A percentile compares a stretch with the other conserved stretches of the same genome.
Conservation (phyloP, 2,797 vertebrate species). For the Hypotaenidia okinawae region DNA sequence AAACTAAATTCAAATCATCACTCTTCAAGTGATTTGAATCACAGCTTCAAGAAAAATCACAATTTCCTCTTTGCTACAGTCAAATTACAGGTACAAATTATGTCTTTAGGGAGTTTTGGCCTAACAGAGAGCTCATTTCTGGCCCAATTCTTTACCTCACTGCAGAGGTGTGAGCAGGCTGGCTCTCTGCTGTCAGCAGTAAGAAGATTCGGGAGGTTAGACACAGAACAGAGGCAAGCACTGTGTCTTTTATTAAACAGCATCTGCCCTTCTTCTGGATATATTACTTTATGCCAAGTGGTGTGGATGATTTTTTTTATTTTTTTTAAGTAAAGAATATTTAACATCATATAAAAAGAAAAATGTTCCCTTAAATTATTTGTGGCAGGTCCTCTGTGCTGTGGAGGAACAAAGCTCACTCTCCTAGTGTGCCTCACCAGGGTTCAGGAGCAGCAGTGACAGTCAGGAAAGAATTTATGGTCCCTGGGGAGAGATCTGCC, state of each 20-base stretch:
- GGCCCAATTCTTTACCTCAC: not conserved
- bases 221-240: constrained; percentile 12
- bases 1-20: not conserved
- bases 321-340: constrained; percentile 59
- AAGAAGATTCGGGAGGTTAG: constrained; percentile 34
- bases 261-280: constrained; percentile 62
- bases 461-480: constrained; percentile 54
- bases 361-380: constrained; percentile 64
- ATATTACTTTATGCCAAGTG: constrained; percentile 53
- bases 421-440: not conserved
- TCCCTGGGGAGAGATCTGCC: constrained; percentile 38
- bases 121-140: not conserved
- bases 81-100: not conserved
- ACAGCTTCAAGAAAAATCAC: not conserved
- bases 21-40: no score
- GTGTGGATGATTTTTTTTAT: not conserved
- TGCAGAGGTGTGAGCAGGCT: not conserved
- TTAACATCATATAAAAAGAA: constrained; percentile 49
- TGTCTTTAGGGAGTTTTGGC: not conserved
- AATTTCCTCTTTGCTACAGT: not conserved
- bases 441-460: constrained; percentile 24
- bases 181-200: not conserved
- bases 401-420: constrained; percentile 53
- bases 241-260: constrained; percentile 57
- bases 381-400: constrained; percentile 58